A percentile compares a stretch with the other conserved stretches of the same genome.
Evolutionary conservation across 2,113 vertebrate genomes (phyloP).

Genomic region (Phalacrocorax brasilianus): DNA sequence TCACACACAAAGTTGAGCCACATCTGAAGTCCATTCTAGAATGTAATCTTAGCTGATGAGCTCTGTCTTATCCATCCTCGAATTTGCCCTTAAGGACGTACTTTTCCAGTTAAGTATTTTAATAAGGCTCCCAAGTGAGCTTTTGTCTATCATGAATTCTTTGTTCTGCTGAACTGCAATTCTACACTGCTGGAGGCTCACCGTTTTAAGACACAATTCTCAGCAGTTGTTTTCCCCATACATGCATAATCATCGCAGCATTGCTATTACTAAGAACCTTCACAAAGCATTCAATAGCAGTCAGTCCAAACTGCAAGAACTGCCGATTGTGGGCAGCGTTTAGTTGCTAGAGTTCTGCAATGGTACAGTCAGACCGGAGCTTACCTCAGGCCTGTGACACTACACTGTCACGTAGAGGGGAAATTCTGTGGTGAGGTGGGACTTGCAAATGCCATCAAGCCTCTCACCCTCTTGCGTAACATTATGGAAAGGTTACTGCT

Average conservation of each 20-base stretch:
- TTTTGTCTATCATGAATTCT: background rate
- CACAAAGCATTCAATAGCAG: background rate
- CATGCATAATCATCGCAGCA: background rate
- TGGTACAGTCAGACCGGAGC: background rate
- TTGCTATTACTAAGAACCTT: background rate
- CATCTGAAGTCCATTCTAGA: slow-evolving; percentile 29
- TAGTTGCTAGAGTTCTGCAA: background rate
- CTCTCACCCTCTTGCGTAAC: background rate
- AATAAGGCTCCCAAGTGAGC: slow-evolving; percentile 23
- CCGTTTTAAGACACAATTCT: background rate
- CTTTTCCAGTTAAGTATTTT: slow-evolving; percentile 9
- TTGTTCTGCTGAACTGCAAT: background rate
- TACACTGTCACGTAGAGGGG: background rate
- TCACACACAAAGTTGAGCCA: background rate
- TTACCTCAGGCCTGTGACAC: accelerated
- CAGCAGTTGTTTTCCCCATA: background rate
- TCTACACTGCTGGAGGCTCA: background rate
- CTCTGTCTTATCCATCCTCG: background rate
- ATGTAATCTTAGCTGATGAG: background rate
- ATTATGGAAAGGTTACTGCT: background rate
- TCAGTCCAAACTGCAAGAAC: background rate
- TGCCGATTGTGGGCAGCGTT: background rate
- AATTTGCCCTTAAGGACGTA: slow-evolving; percentile 21
- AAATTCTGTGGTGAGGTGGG: background rate
- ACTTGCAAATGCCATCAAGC: background rate